phyloP scores from a whole-genome alignment of 2,888 invertebrate genomes.

The Parasteatoda lunata region DNA sequence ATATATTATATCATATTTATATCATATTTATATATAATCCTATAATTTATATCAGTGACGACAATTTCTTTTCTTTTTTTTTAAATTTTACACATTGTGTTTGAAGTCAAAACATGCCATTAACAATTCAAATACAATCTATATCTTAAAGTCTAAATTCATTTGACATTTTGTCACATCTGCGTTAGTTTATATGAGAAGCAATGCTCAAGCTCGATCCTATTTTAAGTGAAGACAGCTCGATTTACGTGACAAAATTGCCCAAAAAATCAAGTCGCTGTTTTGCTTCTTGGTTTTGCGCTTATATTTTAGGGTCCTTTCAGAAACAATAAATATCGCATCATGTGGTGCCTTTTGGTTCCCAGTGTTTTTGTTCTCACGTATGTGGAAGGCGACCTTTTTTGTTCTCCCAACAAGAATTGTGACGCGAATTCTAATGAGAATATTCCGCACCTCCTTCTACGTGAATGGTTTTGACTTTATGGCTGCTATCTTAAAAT shows the following conservation, averaged over 20 bases:
- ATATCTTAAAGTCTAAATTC: conserved; percentile 14
- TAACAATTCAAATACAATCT: conserved; percentile 22
- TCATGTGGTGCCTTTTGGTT: conserved; percentile 46
- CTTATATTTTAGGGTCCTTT: conserved; percentile 39
- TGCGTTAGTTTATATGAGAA: conserved; percentile 23
- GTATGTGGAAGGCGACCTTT: background rate
- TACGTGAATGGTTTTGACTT: background rate
- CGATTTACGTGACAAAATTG: conserved; percentile 43
- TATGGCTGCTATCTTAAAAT: background rate
- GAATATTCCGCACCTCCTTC: background rate
- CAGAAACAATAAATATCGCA: conserved; percentile 56
- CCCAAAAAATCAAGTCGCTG: conserved; percentile 12
- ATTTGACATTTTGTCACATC: conserved; percentile 15
- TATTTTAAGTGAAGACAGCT: conserved; percentile 40
- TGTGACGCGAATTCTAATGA: conserved; percentile 41
- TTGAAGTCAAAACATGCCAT: background rate
- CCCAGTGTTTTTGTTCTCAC: conserved; percentile 42
- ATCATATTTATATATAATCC: too few species aligned
- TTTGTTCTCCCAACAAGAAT: background rate
- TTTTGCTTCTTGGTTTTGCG: conserved; percentile 15
- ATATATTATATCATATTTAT: too few species aligned
- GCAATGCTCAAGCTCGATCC: conserved; percentile 22
- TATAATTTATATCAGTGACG: too few species aligned
- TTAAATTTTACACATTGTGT: too few species aligned
- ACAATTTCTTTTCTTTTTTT: too few species aligned